These are phyloP conservation scores for Phrynocephalus versicolor DNA, from an alignment of 2,113 vertebrate species.

Conservation along the genomic window DNA sequence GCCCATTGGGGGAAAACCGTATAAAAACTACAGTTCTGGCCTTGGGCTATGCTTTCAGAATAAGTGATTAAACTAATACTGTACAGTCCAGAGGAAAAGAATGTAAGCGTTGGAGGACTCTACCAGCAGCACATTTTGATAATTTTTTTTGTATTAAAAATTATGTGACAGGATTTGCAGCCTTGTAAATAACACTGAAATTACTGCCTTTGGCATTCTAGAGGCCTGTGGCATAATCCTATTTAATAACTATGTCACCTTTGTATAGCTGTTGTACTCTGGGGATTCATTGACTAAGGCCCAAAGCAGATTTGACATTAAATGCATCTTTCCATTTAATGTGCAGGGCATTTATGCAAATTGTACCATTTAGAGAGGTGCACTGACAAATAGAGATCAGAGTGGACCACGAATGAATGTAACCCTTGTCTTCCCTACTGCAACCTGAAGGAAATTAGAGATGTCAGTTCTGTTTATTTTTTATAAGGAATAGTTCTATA, in stretches of 20 bases:
- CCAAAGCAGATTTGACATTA: neutral
- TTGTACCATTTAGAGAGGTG: neutral
- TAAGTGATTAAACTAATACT: neutral
- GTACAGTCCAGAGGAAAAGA: neutral
- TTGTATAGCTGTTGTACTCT: no score
- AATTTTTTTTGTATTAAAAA: neutral
- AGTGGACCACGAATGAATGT: neutral
- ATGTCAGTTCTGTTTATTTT: no score
- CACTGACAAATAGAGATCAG: neutral
- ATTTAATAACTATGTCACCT: neutral
- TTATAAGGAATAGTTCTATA: no score
- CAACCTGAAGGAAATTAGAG: no score
- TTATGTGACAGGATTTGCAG: neutral
- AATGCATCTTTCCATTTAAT: neutral
- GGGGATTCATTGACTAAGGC: neutral
- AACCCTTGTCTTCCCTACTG: neutral
- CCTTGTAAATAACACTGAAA: conserved; percentile 10
- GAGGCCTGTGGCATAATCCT: neutral
- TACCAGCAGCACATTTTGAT: neutral
- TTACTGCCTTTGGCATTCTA: neutral
- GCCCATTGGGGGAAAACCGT: neutral
- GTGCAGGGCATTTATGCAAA: neutral
- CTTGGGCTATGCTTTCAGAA: neutral
- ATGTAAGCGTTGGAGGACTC: neutral
- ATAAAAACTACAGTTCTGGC: neutral